Percentiles rank a stretch among this genome's conserved stretches.
Evolutionary conservation across 2,113 vertebrate species (phyloP).

Genomic region (Scartelaos histophorus): DNA sequence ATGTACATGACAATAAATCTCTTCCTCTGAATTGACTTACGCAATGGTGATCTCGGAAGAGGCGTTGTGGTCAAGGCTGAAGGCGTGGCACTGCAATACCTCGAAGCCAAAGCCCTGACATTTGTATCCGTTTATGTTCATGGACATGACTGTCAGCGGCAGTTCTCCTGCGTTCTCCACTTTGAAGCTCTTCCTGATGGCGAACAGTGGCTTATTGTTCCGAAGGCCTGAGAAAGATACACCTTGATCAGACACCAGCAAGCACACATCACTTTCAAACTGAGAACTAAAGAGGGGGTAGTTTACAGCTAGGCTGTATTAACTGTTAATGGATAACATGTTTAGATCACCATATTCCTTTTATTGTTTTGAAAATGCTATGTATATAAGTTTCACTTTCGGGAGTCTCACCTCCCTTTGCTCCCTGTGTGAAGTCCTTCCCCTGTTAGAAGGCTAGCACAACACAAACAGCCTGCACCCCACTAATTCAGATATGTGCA

Average conservation of each 20-base stretch:
- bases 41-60: slow-evolving; percentile 93
- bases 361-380: too few species aligned
- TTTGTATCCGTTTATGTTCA: slow-evolving; percentile 95
- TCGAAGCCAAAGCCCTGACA: slow-evolving; percentile 97
- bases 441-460: too few species aligned
- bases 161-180: slow-evolving; percentile 95
- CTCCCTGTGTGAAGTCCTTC: too few species aligned
- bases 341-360: too few species aligned
- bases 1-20: too few species aligned
- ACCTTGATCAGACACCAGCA: neutral
- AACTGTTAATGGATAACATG: too few species aligned
- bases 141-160: slow-evolving; percentile 89
- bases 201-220: slow-evolving; percentile 87
- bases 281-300: neutral
- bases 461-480: too few species aligned
- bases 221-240: slow-evolving; percentile 79
- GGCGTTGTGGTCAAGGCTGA: slow-evolving; percentile 86
- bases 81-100: slow-evolving; percentile 88
- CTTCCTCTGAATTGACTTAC: slow-evolving; percentile 67
- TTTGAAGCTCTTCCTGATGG: slow-evolving; percentile 94
- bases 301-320: too few species aligned
- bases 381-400: too few species aligned
- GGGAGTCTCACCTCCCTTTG: too few species aligned
- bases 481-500: too few species aligned
- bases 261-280: neutral